phyloP scores from a whole-genome alignment of 2,113 vertebrate species.

The Rafetus swinhoei region DNA sequence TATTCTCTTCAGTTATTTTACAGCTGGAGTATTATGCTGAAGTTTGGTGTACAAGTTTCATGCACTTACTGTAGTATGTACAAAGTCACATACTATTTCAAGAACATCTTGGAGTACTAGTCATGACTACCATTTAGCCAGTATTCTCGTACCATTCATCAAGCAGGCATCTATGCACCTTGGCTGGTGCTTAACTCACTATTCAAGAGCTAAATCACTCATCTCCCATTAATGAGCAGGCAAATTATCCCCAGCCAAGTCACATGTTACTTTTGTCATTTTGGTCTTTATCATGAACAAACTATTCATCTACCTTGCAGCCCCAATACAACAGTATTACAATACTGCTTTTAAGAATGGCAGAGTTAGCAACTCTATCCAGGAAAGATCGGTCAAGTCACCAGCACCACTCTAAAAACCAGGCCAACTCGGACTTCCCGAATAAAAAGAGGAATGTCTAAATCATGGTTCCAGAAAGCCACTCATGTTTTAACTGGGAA shows the following conservation, averaged over 20 bases:
- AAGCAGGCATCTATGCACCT: background rate
- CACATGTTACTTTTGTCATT: background rate
- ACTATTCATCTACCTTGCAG: background rate
- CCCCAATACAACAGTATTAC: background rate
- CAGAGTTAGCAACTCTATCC: background rate
- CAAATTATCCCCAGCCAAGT: background rate
- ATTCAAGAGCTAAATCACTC: background rate
- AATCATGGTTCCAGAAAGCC: background rate
- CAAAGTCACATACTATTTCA: background rate
- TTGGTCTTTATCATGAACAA: background rate
- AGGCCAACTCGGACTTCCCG: background rate
- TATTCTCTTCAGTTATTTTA: background rate
- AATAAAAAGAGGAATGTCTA: background rate
- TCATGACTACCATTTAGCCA: background rate
- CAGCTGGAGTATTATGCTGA: background rate
- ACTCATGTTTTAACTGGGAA: background rate
- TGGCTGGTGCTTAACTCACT: background rate
- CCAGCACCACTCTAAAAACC: background rate
- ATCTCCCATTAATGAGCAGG: background rate
- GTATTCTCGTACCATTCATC: background rate
- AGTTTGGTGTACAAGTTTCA: background rate
- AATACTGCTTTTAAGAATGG: background rate
- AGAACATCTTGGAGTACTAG: background rate
- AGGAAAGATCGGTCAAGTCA: background rate
- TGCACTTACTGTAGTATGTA: background rate